Evolutionary conservation across 1,140 invertebrate genomes (phyloP), one percentile per base, ranked within the genome.

Genomic region (Caenorhabditis remanei): DNA sequence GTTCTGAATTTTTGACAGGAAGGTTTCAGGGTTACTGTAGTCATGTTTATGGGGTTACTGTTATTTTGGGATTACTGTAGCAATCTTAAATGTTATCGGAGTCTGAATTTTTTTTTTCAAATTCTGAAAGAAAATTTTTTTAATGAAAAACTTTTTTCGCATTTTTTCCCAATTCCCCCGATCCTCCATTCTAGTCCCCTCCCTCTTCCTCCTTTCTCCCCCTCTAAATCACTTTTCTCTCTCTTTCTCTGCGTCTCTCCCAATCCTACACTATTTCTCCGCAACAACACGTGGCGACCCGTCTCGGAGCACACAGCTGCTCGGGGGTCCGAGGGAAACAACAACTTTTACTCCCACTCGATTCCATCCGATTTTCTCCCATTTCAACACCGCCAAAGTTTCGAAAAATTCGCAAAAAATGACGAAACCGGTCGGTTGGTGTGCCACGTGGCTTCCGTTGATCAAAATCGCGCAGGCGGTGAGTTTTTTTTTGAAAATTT

Each of bases 361-460:
- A 21, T 19, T 79, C 40, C 13, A 6, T 7, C 8, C 8, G 9
- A 11, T 53, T 50, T 79, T 50, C 46, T 50, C n/a, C n/a, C 3
- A n/a, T 46, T 19, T 46, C 19, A 11, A n/a, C 13, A 21, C 8
- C 16, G 4, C n/a, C 5, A n/a, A 32, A 61, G 21, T 0, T 32
- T 0, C 41, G 1, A 32, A 71, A n/a, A n/a, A 71, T 0, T 4
- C 4, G 41, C 19, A 9, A 50, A 79, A 50, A 79, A 79, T 79
- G 71, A 79, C 71, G 46, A 79, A 79, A 11, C 21, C 71, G 6
- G 40, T 79, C 11, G 71, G 71, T 3, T 79, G 71, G 71, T 79
- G 71, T 79, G 71, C 71, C 71, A 79, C 71, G 2, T 79, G 71
- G 71, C 71, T 79, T 79, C 71, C 71, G 5, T 13, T 79, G 19